Evolutionary conservation across 2,888 invertebrate species (phyloP).

Genomic region (Leucozona laternaria): DNA sequence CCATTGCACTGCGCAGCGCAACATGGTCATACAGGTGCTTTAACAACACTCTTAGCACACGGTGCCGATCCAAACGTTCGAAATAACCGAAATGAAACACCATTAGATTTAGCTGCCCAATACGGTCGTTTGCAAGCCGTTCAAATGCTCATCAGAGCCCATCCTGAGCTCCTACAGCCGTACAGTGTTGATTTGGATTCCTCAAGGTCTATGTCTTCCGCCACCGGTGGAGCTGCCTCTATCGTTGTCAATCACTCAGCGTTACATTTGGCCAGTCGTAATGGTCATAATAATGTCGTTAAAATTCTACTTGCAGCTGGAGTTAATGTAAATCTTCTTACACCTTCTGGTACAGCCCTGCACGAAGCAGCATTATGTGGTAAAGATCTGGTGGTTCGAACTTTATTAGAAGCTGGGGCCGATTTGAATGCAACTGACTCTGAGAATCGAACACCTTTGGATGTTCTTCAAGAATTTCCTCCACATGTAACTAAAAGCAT

Average conservation of each 20-base stretch:
- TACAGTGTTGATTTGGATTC: constrained; percentile 83
- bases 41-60: constrained; percentile 91
- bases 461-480: constrained; percentile 94
- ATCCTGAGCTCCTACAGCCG: constrained; percentile 92
- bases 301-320: constrained; percentile 92
- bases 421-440: constrained; percentile 92
- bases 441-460: constrained; percentile 92
- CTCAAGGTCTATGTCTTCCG: neutral
- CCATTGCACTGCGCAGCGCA: constrained; percentile 97
- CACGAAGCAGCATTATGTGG: constrained; percentile 97
- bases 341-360: constrained; percentile 94
- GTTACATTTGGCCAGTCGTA: constrained; percentile 96
- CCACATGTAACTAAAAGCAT: constrained; percentile 94
- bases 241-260: constrained; percentile 88
- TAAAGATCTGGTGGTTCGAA: constrained; percentile 93
- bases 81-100: constrained; percentile 94
- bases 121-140: constrained; percentile 94
- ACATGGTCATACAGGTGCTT: constrained; percentile 94
- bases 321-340: constrained; percentile 93
- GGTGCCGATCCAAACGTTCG: constrained; percentile 95
- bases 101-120: constrained; percentile 97
- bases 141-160: constrained; percentile 91
- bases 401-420: constrained; percentile 92
- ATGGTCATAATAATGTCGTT: constrained; percentile 95
- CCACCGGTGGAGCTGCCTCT: neutral